phyloP scores from a whole-genome alignment of 2,888 invertebrate genomes.

The Mesorhabditis belari region DNA sequence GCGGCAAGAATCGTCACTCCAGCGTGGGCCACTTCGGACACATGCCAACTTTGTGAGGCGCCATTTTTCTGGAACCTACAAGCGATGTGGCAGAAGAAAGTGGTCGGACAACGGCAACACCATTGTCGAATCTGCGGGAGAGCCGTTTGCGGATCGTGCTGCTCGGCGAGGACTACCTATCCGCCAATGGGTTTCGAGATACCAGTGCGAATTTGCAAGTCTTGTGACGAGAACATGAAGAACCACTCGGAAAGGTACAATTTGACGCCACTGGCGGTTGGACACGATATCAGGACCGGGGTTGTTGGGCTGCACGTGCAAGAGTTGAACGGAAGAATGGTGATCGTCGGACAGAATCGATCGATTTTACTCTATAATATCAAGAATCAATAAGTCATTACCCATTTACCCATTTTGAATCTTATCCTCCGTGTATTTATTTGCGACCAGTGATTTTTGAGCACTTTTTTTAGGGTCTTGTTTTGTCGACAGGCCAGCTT shows the following conservation, averaged over 20 bases:
- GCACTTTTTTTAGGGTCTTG: no score
- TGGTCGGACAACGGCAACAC: slow-evolving; percentile 56
- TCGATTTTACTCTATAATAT: slow-evolving; percentile 69
- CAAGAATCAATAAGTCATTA: no score
- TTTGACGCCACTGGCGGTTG: slow-evolving; percentile 81
- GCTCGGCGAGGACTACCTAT: slow-evolving; percentile 76
- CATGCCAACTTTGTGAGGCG: slow-evolving; percentile 83
- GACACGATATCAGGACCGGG: slow-evolving; percentile 89
- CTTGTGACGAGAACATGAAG: slow-evolving; percentile 64
- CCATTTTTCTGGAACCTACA: slow-evolving; percentile 99
- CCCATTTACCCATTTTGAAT: no score
- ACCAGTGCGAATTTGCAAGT: slow-evolving; percentile 88
- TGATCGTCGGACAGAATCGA: slow-evolving; percentile 89
- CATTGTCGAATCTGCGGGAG: slow-evolving; percentile 73
- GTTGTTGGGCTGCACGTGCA: slow-evolving; percentile 78
- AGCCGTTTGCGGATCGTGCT: slow-evolving; percentile 88
- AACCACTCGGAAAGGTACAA: slow-evolving; percentile 45
- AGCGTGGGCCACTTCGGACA: slow-evolving; percentile 86
- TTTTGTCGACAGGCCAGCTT: no score
- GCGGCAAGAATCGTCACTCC: slow-evolving; percentile 74
- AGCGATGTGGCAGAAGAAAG: slow-evolving; percentile 89
- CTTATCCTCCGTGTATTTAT: no score
- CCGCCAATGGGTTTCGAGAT: slow-evolving; percentile 97
- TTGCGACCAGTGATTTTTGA: no score
- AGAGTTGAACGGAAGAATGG: slow-evolving; percentile 75